Conservation (phyloP, 2,888 invertebrate genomes). For the Phrixothrix hirtus region DNA sequence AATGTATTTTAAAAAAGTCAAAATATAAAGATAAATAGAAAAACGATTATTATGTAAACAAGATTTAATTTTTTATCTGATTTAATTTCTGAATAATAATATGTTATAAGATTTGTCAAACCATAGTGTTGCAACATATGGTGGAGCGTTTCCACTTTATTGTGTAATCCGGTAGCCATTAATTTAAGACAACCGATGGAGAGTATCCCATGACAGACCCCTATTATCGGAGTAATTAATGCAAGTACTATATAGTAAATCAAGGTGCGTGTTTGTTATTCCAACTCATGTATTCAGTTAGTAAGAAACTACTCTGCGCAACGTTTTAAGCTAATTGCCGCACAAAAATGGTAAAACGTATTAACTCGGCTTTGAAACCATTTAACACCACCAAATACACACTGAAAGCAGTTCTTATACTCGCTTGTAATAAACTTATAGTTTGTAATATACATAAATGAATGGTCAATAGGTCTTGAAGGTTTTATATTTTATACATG, state of each 20-base stretch:
- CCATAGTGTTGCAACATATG: slow-evolving; percentile 43
- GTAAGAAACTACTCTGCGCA: no score
- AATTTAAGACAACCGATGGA: slow-evolving; percentile 48
- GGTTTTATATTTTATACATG: no score
- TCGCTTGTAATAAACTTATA: no score
- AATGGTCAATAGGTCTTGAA: no score
- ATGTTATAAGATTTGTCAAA: no score
- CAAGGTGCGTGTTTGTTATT: slow-evolving; percentile 19
- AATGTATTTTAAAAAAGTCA: neutral
- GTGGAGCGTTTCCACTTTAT: slow-evolving; percentile 36
- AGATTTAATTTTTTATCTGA: slow-evolving; percentile 11
- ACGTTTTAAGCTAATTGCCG: no score
- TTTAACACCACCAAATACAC: no score
- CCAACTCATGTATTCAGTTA: neutral
- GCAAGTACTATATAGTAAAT: slow-evolving; percentile 37
- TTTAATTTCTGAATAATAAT: slow-evolving; percentile 9
- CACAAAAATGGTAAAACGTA: no score
- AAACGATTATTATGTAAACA: slow-evolving; percentile 15
- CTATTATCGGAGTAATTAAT: slow-evolving; percentile 50
- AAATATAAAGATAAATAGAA: no score
- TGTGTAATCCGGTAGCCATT: slow-evolving; percentile 45
- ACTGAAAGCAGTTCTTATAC: no score
- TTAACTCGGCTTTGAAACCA: no score
- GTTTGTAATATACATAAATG: no score
- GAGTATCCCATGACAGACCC: slow-evolving; percentile 47